A percentile compares a stretch with the other conserved stretches of the same genome.
These are phyloP conservation scores for Trididemnum miniatum DNA, from an alignment of 23 tunicate genomes.

Conservation along the genomic window DNA sequence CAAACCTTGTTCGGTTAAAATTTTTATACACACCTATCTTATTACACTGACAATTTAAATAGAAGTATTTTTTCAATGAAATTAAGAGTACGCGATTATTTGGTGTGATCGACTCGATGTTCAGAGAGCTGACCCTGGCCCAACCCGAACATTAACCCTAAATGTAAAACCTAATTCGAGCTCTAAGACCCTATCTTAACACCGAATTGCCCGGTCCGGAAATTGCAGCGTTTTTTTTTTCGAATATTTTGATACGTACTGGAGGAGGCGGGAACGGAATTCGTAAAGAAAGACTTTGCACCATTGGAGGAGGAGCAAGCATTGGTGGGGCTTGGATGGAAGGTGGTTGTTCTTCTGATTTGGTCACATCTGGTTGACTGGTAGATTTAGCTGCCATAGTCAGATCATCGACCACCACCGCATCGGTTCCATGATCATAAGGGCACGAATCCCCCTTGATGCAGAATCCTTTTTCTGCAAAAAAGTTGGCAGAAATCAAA, in stretches of 20 bases:
- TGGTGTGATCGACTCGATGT: too few relatives aligned
- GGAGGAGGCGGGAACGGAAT: constrained; percentile 61
- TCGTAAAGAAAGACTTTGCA: constrained; percentile 30
- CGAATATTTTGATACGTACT: background rate
- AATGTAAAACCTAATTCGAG: background rate
- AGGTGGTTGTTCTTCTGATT: background rate
- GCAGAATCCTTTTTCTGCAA: constrained; percentile 87
- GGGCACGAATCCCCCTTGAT: constrained; percentile 92
- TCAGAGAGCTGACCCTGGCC: too few relatives aligned
- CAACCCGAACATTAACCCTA: background rate
- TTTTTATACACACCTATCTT: too few relatives aligned
- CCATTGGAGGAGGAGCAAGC: constrained; percentile 25
- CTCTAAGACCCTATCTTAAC: too few relatives aligned
- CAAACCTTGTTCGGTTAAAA: too few relatives aligned
- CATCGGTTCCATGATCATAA: constrained; percentile 93
- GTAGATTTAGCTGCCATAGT: constrained; percentile 5
- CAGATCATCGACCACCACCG: constrained; percentile 82
- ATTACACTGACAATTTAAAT: too few relatives aligned
- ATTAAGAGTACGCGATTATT: too few relatives aligned
- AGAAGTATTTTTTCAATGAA: too few relatives aligned
- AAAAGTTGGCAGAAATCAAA: too few relatives aligned
- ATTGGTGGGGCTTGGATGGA: constrained; percentile 39
- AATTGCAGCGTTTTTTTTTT: too few relatives aligned
- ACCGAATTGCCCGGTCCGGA: too few relatives aligned
- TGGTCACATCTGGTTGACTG: background rate